Conservation (phyloP, 2,888 invertebrate genomes). For the Heliconius ismenius region DNA sequence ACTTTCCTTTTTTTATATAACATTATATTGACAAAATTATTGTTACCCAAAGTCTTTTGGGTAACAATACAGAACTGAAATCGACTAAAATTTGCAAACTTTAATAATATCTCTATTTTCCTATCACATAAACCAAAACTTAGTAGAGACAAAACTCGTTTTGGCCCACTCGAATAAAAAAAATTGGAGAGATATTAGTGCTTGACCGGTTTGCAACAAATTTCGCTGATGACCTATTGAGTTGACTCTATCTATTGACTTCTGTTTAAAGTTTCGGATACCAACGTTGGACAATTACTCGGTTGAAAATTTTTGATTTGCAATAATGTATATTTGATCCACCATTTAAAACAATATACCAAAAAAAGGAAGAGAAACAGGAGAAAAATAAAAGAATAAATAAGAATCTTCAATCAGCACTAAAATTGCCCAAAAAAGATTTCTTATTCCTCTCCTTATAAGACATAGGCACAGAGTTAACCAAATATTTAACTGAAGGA, state of each 20-base stretch:
- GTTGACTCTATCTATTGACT: slow-evolving; percentile 46
- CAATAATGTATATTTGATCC: slow-evolving; percentile 15
- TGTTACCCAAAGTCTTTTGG: not conserved
- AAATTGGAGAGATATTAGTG: slow-evolving; percentile 41
- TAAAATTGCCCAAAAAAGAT: not conserved
- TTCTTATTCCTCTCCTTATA: slow-evolving; percentile 25
- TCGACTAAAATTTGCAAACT: slow-evolving; percentile 3
- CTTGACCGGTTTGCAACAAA: slow-evolving; percentile 41
- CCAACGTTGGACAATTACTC: slow-evolving; percentile 23
- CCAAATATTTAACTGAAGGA: slow-evolving; percentile 74
- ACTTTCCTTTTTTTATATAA: not conserved
- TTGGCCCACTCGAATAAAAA: slow-evolving; percentile 33
- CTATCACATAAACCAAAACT: slow-evolving; percentile 23
- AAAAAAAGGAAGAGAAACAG: not conserved
- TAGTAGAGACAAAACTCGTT: slow-evolving; percentile 31
- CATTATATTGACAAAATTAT: not conserved
- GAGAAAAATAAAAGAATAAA: not conserved
- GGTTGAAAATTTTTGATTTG: slow-evolving; percentile 19
- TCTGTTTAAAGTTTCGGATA: slow-evolving; percentile 42
- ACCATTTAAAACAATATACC: not conserved
- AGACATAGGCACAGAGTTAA: slow-evolving; percentile 52
- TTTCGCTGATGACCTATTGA: slow-evolving; percentile 41
- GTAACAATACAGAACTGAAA: not conserved
- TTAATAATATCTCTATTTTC: not conserved
- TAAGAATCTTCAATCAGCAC: not conserved